Base-by-base conservation (phyloP, 1,140 invertebrate genomes). In the Brachionus angularis region DNA sequence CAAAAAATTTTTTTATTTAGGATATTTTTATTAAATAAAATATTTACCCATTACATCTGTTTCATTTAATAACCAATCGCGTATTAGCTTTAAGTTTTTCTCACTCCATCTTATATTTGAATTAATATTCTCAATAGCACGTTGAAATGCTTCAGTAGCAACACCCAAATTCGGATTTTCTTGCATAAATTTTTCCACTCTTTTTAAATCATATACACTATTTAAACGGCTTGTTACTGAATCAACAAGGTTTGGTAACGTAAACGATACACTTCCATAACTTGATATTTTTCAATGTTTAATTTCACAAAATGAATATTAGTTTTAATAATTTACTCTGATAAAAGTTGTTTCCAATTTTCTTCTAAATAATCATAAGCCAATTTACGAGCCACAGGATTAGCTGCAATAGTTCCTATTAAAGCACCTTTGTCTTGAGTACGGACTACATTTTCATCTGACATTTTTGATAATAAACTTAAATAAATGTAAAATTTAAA, bases 41-140 rank as follows among this genome's bases (percentile, higher is more conserved):
- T n/a, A n/a, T n/a, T n/a, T n/a, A n/a, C n/a, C n/a, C n/a, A n/a
- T n/a, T n/a, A n/a, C n/a, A n/a, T n/a, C n/a, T n/a, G n/a, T n/a
- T n/a, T n/a, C n/a, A n/a, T n/a, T n/a, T n/a, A n/a, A n/a, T n/a
- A 92, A 76, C 90, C 90, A 93, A 14, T 85, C 79, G 1, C 86
- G 83, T 36, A 93, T 89, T 0, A 82, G 83, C 16, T 85, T 80
- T 74, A 88, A 88, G 80, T 91, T 89, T 50, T 80, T 83, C 23
- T 88, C 81, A 84, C 89, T 87, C 90, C 90, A 93, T 53, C 86
- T 83, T 0, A 91, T 86, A 76, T 91, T 91, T 2, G 88, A 86
- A 75, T 87, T 84, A 0, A 87, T 87, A 46, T 88, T 85, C 75
- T 92, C 90, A 1, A 91, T 81, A 0, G 88, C 85, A 79, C 91